phyloP scores from a whole-genome alignment of 2,888 invertebrate species.

The Agriotes lineatus region DNA sequence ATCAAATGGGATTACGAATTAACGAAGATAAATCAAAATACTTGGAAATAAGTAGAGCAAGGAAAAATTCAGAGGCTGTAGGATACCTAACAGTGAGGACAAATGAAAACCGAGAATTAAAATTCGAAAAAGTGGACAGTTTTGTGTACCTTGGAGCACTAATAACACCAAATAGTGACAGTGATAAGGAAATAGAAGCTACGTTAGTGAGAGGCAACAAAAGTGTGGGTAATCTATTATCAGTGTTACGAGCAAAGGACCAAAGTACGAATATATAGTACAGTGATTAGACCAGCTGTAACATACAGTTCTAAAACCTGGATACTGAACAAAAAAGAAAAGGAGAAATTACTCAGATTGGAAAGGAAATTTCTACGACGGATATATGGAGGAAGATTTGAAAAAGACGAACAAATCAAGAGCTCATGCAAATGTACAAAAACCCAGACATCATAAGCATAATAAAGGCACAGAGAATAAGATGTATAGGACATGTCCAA shows the following conservation, averaged over 20 bases:
- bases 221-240: neutral
- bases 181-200: neutral
- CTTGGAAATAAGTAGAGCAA: neutral
- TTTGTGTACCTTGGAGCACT: neutral
- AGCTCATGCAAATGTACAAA: too few relatives aligned
- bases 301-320: too few relatives aligned
- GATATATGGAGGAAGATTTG: too few relatives aligned
- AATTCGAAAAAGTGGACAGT: neutral
- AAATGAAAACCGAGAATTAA: neutral
- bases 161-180: neutral
- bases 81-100: neutral
- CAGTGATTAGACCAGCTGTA: too few relatives aligned
- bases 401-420: too few relatives aligned
- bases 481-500: too few relatives aligned
- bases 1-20: neutral
- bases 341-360: too few relatives aligned
- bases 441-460: too few relatives aligned
- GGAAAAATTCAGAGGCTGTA: neutral
- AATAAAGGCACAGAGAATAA: too few relatives aligned
- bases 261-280: neutral
- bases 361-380: too few relatives aligned
- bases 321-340: too few relatives aligned
- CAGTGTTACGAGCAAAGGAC: neutral
- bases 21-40: neutral
- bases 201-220: neutral